Conservation (phyloP, 2,113 vertebrate species). For the Nothocercus julius region DNA sequence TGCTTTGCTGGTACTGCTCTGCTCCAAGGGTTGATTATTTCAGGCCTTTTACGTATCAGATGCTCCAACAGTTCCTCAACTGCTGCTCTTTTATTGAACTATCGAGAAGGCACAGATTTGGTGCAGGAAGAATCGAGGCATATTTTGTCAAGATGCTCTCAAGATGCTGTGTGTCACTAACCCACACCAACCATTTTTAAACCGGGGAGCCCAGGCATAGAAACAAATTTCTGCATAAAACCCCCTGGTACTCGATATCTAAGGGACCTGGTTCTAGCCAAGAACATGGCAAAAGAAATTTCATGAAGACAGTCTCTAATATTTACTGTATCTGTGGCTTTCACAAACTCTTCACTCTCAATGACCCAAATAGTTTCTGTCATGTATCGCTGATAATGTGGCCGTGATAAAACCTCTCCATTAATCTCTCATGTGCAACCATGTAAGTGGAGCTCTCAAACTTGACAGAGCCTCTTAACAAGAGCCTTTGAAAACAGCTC, state of each 20-base stretch:
- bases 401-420: conserved; percentile 16
- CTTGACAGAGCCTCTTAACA: not conserved
- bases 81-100: not conserved
- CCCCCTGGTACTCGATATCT: not conserved
- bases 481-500: not conserved
- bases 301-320: not conserved
- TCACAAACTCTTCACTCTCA: not conserved
- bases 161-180: not conserved
- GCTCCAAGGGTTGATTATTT: not conserved
- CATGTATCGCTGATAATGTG: not conserved
- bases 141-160: not conserved
- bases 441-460: not conserved
- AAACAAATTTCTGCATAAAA: not conserved
- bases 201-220: too few relatives aligned
- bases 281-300: not conserved
- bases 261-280: not conserved
- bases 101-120: not conserved
- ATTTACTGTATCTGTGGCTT: not conserved
- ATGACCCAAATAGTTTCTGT: conserved; percentile 4
- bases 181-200: not conserved
- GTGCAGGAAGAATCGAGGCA: not conserved
- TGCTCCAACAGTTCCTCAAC: not conserved
- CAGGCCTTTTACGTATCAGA: not conserved
- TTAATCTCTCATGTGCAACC: not conserved
- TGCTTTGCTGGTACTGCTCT: not conserved